These are phyloP conservation scores for Carettochelys insculpta DNA, from an alignment of 2,113 vertebrate species.

Conservation along the genomic window DNA sequence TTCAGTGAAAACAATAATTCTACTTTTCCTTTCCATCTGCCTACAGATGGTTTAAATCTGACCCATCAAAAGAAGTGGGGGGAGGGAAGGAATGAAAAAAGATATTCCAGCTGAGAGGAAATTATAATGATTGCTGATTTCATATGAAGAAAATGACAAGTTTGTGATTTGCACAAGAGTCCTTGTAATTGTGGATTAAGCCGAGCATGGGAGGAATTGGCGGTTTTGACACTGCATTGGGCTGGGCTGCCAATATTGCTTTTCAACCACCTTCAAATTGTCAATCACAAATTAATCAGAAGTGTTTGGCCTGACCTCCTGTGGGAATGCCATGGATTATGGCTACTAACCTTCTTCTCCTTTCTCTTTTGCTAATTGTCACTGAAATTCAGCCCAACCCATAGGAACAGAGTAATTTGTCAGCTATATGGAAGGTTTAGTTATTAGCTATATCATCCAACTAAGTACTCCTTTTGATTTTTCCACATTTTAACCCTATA, in stretches of 20 bases:
- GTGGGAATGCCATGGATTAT: neutral
- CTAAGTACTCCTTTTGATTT: neutral
- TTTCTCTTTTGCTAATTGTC: neutral
- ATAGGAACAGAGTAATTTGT: neutral
- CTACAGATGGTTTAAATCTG: constrained; percentile 83
- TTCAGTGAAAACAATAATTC: constrained; percentile 78
- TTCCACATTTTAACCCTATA: neutral
- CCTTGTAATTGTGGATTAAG: constrained; percentile 31
- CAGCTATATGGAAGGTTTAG: neutral
- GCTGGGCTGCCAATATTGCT: constrained; percentile 13
- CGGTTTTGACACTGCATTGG: constrained; percentile 24
- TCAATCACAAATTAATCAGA: constrained; percentile 47
- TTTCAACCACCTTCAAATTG: constrained; percentile 48
- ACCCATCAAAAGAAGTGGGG: constrained; percentile 52
- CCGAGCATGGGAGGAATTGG: neutral
- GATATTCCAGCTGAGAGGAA: constrained; percentile 58
- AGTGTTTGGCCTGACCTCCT: constrained; percentile 7
- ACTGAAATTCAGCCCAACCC: neutral
- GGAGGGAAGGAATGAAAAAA: neutral
- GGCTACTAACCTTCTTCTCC: constrained; percentile 22
- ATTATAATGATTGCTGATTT: constrained; percentile 58
- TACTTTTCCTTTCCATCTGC: constrained; percentile 77
- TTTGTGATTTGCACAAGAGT: constrained; percentile 40
- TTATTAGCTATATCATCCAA: neutral
- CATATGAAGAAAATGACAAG: constrained; percentile 35